Conservation (phyloP, 2,888 invertebrate species). For the Prosopocoilus inquinatus region DNA sequence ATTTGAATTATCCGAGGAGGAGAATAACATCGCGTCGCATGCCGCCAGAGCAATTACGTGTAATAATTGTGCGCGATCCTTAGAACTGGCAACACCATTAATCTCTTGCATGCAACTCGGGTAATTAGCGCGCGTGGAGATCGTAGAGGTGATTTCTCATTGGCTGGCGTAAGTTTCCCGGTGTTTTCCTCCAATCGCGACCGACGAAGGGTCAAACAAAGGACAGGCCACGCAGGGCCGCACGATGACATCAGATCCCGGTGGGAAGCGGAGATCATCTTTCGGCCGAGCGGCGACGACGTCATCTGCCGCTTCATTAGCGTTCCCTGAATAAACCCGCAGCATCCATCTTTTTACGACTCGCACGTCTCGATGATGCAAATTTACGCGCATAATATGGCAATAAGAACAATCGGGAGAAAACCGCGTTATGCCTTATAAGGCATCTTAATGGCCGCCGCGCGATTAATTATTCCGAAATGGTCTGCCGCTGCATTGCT, state of each 20-base stretch:
- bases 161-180: too few species aligned
- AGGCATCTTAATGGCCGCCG: slow-evolving; percentile 6
- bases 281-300: slow-evolving; percentile 6
- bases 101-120: too few species aligned
- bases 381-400: slow-evolving; percentile 1
- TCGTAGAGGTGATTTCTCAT: too few species aligned
- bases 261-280: slow-evolving; percentile 19
- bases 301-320: slow-evolving; percentile 4
- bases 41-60: too few species aligned
- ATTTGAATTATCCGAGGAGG: too few species aligned
- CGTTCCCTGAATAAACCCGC: slow-evolving; percentile 6
- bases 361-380: slow-evolving; percentile 1
- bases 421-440: slow-evolving; percentile 9
- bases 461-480: slow-evolving; percentile 6
- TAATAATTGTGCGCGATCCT: too few species aligned
- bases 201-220: neutral
- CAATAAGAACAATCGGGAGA: slow-evolving; percentile 6
- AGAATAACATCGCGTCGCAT: too few species aligned
- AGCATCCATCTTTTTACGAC: neutral
- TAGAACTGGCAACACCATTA: too few species aligned
- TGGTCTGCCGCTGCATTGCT: neutral
- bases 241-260: slow-evolving; percentile 11
- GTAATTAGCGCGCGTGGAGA: too few species aligned
- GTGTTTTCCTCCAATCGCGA: too few species aligned
- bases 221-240: neutral